phyloP scores from a whole-genome alignment of 2,888 invertebrate species.

The Troilus luridus region DNA sequence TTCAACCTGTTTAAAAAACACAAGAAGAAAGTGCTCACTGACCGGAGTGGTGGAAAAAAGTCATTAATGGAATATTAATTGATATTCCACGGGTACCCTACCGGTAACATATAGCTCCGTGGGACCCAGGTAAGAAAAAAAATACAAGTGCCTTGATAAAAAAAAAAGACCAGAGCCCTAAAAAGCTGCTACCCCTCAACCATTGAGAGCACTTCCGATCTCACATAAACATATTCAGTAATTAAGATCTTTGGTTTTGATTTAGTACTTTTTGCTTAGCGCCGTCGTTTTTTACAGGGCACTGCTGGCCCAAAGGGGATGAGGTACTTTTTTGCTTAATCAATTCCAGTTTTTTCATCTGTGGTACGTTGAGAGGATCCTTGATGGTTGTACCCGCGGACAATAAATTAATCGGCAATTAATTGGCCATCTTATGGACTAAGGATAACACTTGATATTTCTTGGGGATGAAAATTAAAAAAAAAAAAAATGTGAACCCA shows the following conservation, averaged over 20 bases:
- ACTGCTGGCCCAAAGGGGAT: background rate
- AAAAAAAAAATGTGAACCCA: too few relatives aligned
- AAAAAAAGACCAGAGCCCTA: slow-evolving; percentile 5
- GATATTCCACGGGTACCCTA: slow-evolving; percentile 36
- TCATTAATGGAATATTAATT: slow-evolving; percentile 37
- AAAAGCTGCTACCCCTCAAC: slow-evolving; percentile 17
- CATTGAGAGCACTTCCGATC: slow-evolving; percentile 4
- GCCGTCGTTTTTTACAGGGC: background rate
- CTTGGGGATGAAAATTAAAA: too few relatives aligned
- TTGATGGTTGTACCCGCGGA: background rate
- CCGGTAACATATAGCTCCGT: slow-evolving; percentile 40
- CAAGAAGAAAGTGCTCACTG: slow-evolving; percentile 32
- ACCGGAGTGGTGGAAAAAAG: background rate
- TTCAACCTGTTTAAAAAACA: slow-evolving; percentile 37
- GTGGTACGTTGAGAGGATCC: slow-evolving; percentile 26
- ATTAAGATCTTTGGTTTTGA: slow-evolving; percentile 49
- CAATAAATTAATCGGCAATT: background rate
- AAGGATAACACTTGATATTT: background rate
- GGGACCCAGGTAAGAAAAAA: slow-evolving; percentile 7
- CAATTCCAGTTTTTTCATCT: background rate
- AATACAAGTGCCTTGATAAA: slow-evolving; percentile 2
- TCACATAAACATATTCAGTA: slow-evolving; percentile 47
- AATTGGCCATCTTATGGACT: background rate
- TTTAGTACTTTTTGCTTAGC: slow-evolving; percentile 38
- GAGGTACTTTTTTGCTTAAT: background rate